Conservation (phyloP, 1,140 invertebrate species). For the Rhopalosiphum maidis region DNA sequence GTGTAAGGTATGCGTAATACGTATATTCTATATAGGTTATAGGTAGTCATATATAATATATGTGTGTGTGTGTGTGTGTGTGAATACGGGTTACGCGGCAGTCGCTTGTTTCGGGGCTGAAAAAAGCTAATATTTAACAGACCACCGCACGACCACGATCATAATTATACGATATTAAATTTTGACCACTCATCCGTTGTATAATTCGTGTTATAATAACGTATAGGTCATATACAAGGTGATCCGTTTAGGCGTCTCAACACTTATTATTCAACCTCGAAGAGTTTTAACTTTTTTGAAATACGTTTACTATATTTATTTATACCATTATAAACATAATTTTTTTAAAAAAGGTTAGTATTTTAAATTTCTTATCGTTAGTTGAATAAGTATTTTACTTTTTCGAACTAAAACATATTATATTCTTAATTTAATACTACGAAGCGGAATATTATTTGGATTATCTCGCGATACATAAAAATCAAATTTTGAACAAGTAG, state of each 20-base stretch:
- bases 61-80: background rate
- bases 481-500: background rate
- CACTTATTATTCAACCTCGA: background rate
- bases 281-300: background rate
- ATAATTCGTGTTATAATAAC: background rate
- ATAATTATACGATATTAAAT: constrained; percentile 37
- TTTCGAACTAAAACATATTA: background rate
- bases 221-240: background rate
- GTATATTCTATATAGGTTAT: background rate
- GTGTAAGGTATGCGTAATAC: background rate
- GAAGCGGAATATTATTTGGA: background rate
- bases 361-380: background rate
- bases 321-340: no score
- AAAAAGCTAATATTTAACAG: constrained; percentile 50
- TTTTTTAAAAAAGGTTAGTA: no score
- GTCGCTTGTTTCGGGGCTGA: background rate
- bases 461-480: background rate
- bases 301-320: background rate
- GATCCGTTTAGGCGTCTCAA: background rate
- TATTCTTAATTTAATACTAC: background rate
- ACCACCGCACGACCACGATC: background rate
- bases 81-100: background rate
- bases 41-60: background rate
- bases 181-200: background rate
- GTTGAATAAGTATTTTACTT: background rate